A percentile compares a stretch with the other conserved stretches of the same genome.
These are phyloP conservation scores for Metopolophium dirhodum DNA, from an alignment of 1,140 invertebrate species.

Conservation along the genomic window DNA sequence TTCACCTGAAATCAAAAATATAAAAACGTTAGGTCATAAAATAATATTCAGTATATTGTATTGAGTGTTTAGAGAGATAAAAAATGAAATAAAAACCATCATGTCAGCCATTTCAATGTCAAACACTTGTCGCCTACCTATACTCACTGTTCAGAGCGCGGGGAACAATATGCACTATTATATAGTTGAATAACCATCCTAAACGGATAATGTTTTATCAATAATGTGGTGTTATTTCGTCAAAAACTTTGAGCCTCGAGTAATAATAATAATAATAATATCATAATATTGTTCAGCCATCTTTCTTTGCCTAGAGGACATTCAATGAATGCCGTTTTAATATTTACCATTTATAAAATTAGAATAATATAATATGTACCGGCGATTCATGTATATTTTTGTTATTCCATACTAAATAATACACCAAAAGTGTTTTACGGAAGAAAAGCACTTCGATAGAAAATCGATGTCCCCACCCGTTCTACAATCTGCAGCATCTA, in stretches of 20 bases:
- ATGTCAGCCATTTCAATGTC: neutral
- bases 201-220: neutral
- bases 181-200: neutral
- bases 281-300: too few species aligned
- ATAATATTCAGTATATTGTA: neutral
- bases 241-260: neutral
- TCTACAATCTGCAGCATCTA: neutral
- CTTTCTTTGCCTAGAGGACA: neutral
- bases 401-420: neutral
- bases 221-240: neutral
- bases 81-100: neutral
- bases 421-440: neutral
- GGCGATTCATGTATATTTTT: neutral
- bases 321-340: neutral
- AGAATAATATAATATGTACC: neutral
- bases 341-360: neutral
- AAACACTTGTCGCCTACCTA: neutral
- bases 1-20: neutral
- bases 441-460: neutral
- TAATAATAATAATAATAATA: neutral
- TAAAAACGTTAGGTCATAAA: neutral
- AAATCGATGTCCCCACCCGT: neutral
- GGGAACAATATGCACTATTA: neutral
- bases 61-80: neutral
- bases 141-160: neutral